Percentiles rank a stretch among this genome's conserved stretches.
These are phyloP conservation scores for Morpho helenor DNA, from an alignment of 2,888 invertebrate species.

Conservation along the genomic window DNA sequence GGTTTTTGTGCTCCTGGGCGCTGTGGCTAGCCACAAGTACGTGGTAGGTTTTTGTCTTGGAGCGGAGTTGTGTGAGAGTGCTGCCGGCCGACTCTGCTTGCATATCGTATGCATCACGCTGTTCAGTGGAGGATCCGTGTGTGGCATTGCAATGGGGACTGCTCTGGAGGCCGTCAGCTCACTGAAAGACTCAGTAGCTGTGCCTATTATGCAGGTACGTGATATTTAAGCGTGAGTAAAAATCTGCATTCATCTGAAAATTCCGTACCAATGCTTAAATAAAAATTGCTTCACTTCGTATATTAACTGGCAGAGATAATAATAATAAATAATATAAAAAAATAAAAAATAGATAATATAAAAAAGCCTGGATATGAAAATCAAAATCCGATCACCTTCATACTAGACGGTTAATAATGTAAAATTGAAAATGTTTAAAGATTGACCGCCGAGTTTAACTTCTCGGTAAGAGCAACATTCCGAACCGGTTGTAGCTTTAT, in stretches of 20 bases:
- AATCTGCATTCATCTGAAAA: not conserved
- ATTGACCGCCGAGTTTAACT: no score
- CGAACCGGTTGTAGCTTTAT: no score
- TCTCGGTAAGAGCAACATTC: no score
- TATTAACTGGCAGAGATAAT: no score
- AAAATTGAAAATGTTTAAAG: no score
- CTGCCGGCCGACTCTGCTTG: constrained; percentile 51
- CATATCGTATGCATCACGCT: constrained; percentile 80
- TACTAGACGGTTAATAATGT: no score
- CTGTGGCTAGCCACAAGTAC: constrained; percentile 88
- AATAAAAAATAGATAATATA: no score
- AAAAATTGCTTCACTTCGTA: no score
- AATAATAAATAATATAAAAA: no score
- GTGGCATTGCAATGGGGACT: constrained; percentile 84
- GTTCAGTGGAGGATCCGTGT: constrained; percentile 84
- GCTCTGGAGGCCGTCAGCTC: constrained; percentile 73
- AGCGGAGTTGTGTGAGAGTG: constrained; percentile 82
- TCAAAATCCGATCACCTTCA: no score
- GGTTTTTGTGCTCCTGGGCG: constrained; percentile 83
- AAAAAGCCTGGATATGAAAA: no score
- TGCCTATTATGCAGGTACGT: constrained; percentile 82
- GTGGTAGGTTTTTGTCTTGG: constrained; percentile 91
- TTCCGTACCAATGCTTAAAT: not conserved
- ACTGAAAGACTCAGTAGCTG: constrained; percentile 63
- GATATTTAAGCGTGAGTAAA: not conserved